phyloP scores from a whole-genome alignment of 2,797 vertebrate genomes.

The Sebastes aleutianus region DNA sequence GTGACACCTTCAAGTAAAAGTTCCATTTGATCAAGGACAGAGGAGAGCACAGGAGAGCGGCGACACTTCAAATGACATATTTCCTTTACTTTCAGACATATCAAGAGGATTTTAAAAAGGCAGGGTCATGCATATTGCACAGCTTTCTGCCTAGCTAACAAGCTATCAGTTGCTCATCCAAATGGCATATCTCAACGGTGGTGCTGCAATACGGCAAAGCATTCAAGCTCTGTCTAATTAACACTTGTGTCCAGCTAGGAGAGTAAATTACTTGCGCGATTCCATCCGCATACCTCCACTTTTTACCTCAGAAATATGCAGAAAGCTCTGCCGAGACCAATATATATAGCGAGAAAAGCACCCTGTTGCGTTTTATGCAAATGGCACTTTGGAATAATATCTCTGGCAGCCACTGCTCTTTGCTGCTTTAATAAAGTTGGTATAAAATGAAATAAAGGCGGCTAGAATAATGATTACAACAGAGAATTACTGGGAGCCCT shows the following conservation, averaged over 20 bases:
- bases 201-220: slow-evolving; percentile 28
- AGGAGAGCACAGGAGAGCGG: slow-evolving; percentile 19
- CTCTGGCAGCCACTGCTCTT: slow-evolving; percentile 48
- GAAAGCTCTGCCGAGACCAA: slow-evolving; percentile 35
- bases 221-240: slow-evolving; percentile 49
- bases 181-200: slow-evolving; percentile 15
- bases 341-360: slow-evolving; percentile 26
- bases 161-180: slow-evolving; percentile 1
- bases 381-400: slow-evolving; percentile 60
- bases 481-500: slow-evolving; percentile 46
- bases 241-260: slow-evolving; percentile 21
- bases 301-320: slow-evolving; percentile 38
- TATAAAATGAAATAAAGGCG: slow-evolving; percentile 58
- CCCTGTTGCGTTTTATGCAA: slow-evolving; percentile 72
- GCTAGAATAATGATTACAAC: slow-evolving; percentile 66
- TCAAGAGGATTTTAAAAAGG: slow-evolving; percentile 36
- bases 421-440: slow-evolving; percentile 66
- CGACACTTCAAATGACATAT: slow-evolving; percentile 29
- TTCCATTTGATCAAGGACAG: slow-evolving; percentile 57
- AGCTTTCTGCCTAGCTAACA: slow-evolving; percentile 2
- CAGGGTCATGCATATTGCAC: slow-evolving; percentile 43
- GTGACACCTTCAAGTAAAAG: slow-evolving; percentile 50
- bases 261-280: slow-evolving; percentile 27
- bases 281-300: slow-evolving; percentile 40
- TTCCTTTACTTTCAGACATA: slow-evolving; percentile 27